Evolutionary conservation across 2,888 invertebrate species (phyloP), one percentile per base, ranked within the genome.

Genomic region (Stenurella melanura): DNA sequence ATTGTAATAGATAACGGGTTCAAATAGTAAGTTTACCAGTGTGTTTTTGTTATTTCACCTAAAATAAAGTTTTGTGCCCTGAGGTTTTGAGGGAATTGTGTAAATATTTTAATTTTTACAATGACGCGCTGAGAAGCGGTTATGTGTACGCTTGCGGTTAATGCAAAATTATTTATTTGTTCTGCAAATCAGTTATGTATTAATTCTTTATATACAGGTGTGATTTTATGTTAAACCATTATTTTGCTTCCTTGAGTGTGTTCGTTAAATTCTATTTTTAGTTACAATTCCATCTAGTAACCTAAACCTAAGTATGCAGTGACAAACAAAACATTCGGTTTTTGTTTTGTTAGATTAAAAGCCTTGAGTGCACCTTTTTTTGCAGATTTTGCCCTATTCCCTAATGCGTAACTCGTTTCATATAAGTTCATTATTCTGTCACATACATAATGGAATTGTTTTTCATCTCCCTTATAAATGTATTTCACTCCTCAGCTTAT

Each of bases 91-190:
- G 10, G n/a, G 17, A 19, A 26, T 61, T 63, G 61, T 63, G 19
- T 54, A 54, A 30, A 50, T 60, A 17, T 12, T 19, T n/a, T 57
- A 12, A 54, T 34, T 17, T 63, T 72, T 72, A 42, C 1, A 18
- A 63, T 21, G 71, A 74, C 63, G 66, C 75, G 42, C 60, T 17
- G 42, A 57, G 60, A 71, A 75, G 75, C 75, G 75, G 75, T 75
- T 75, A 75, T 71, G 75, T 75, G n/a, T 71, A 57, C 66, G 69
- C 63, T 67, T 61, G 68, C 67, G 17, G 50, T 60, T 19, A 38
- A 38, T 58, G 63, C 12, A 50, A 63, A 54, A 30, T 50, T 54
- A 15, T 63, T 72, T 72, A 72, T 63, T 63, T 63, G 54, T 72
- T 63, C 38, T 61, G 7, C 15, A 38, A 17, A 50, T 50, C 38